Percentiles rank a stretch among this genome's conserved stretches.
These are phyloP conservation scores for Hydractinia symbiolongicarpus DNA, from an alignment of 30 jellyfish, hydroid and myxozoan species.

Conservation along the genomic window DNA sequence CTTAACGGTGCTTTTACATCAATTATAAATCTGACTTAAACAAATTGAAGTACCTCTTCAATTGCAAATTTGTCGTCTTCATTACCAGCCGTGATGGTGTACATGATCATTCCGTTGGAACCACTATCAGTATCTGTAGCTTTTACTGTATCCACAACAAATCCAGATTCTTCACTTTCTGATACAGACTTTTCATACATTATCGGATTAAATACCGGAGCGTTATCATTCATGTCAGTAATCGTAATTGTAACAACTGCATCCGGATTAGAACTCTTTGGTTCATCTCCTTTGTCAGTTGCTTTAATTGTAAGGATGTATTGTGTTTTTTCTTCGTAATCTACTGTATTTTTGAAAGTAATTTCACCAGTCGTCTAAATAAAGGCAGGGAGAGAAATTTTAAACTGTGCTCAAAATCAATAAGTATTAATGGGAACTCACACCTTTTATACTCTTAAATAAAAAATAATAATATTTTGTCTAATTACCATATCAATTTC, in stretches of 20 bases:
- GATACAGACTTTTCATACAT: conserved; percentile 12
- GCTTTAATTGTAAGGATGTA: background rate
- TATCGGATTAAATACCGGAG: conserved; percentile 44
- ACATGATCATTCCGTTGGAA: background rate
- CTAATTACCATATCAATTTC: too few relatives aligned
- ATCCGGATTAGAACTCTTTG: conserved; percentile 10
- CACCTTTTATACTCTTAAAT: background rate
- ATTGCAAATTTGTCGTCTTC: background rate
- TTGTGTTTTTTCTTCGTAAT: background rate
- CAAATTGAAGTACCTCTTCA: background rate
- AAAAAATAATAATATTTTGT: too few relatives aligned
- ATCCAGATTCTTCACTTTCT: background rate
- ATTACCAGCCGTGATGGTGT: background rate
- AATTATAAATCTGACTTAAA: too few relatives aligned
- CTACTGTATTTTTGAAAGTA: background rate
- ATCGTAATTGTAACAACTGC: conserved; percentile 24
- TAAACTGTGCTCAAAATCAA: background rate
- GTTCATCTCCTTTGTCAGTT: conserved; percentile 10
- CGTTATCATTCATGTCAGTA: conserved; percentile 49
- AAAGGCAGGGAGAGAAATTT: background rate
- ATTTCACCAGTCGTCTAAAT: conserved; percentile 10
- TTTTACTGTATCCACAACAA: background rate
- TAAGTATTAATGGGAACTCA: background rate
- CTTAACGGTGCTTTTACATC: too few relatives aligned
- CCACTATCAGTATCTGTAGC: conserved; percentile 5